phyloP scores from a whole-genome alignment of 1,140 invertebrate genomes.

The Pseudomyrmex gracilis region DNA sequence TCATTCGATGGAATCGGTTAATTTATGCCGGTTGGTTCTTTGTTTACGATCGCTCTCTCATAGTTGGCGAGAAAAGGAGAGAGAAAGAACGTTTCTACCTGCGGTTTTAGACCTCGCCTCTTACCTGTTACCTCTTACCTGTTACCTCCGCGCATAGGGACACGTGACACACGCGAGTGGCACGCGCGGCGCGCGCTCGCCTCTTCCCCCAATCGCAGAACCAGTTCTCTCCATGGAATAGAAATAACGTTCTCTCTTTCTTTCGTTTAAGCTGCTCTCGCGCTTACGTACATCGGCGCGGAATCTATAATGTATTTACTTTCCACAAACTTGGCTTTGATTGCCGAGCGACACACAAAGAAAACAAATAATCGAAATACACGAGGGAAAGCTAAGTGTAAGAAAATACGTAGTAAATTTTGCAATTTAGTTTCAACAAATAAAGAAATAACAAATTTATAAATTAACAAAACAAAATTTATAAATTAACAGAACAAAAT shows the following conservation, averaged over 20 bases:
- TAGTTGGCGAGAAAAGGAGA: constrained; percentile 29
- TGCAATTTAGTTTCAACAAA: too few species aligned
- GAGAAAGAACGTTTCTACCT: constrained; percentile 64
- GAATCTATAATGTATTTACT: constrained; percentile 17
- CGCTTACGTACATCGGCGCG: not conserved
- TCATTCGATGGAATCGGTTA: not conserved
- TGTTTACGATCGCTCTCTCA: constrained; percentile 36
- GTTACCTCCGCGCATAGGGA: constrained; percentile 77
- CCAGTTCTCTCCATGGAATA: constrained; percentile 83
- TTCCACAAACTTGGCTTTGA: not conserved
- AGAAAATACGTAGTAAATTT: too few species aligned
- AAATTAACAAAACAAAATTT: too few species aligned
- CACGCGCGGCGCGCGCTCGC: constrained; percentile 83
- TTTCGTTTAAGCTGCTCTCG: constrained; percentile 7
- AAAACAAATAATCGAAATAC: too few species aligned
- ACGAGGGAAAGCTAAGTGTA: too few species aligned
- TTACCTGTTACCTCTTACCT: constrained; percentile 70
- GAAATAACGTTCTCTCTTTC: constrained; percentile 77
- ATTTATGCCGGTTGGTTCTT: constrained; percentile 31
- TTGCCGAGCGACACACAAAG: not conserved
- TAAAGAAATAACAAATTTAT: too few species aligned
- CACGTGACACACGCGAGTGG: constrained; percentile 85
- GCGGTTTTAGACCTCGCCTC: constrained; percentile 63
- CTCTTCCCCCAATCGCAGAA: constrained; percentile 79
- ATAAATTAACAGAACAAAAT: too few species aligned